Base-by-base conservation (phyloP, 2,113 vertebrate species). In the Halichoerus grypus region DNA sequence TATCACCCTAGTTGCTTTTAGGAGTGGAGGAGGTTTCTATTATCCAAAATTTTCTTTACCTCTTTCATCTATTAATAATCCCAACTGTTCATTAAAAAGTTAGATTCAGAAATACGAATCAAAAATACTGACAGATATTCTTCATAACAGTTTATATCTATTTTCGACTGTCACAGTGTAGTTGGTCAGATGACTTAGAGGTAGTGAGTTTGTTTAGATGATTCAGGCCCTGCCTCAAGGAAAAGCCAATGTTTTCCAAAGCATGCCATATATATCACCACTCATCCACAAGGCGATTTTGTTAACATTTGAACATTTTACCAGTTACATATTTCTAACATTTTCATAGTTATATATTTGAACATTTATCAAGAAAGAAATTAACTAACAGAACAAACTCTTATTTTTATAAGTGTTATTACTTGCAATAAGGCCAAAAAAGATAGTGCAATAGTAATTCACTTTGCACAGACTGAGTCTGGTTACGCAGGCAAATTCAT, bases 231-330 rank as follows among this genome's bases (percentile, higher is more conserved):
- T 89, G n/a, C 31, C 82, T n/a, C 21, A 13, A 92, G 24, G 1
- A 57, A 28, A 94, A 42, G 76, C 13, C 4, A 57, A 4, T 85
- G 14, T 55, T 95, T 81, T 21, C 42, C 31, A 77, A 53, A 84
- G 26, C 16, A 36, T 42, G 57, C 10, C 28, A 42, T 18, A 31
- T 49, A 21, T 36, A n/a, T 3, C n/a, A 67, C 49, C n/a, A 61
- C 39, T 80, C 42, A 5, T n/a, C 59, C 18, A 88, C 11, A 28
- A 82, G 26, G 61, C 39, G 18, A 24, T 57, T 21, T 49, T 42
- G n/a, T 76, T 81, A 92, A 77, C 14, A 51, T n/a, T 76, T 89
- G n/a, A 95, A 69, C 28, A 93, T 76, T 95, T 95, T 69, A 26
- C 69, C 77, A 65, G 9, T 72, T 61, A 69, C 22, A 51, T 69